A percentile compares a stretch with the other conserved stretches of the same genome.
Conservation (phyloP, 2,888 invertebrate genomes). For the Trissoscelio sp. region DNA sequence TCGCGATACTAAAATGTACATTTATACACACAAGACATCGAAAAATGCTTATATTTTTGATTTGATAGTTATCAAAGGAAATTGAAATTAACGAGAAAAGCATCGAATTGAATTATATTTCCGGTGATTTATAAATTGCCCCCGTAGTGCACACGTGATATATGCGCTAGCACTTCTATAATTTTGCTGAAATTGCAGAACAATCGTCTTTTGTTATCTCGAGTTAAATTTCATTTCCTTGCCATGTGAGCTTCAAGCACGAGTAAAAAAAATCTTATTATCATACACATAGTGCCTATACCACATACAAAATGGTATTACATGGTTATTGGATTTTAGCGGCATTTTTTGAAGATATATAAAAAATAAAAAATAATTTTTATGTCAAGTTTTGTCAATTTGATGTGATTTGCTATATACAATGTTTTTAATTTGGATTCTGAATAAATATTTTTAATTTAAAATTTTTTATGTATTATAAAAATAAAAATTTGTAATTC, state of each 20-base stretch:
- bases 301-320: slow-evolving; percentile 16
- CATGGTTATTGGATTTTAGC: slow-evolving; percentile 7
- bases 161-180: slow-evolving; percentile 46
- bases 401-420: too few relatives aligned
- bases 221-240: slow-evolving; percentile 66
- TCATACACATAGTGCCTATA: slow-evolving; percentile 28
- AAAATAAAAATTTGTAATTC: too few relatives aligned
- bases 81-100: slow-evolving; percentile 14
- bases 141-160: slow-evolving; percentile 30
- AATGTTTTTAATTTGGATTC: too few relatives aligned
- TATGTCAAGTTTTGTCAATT: too few relatives aligned
- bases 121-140: slow-evolving; percentile 55
- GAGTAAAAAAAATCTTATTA: slow-evolving; percentile 51
- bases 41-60: neutral
- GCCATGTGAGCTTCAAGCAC: slow-evolving; percentile 42
- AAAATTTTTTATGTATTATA: too few relatives aligned
- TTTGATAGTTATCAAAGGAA: neutral
- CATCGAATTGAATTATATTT: slow-evolving; percentile 42
- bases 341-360: neutral
- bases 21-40: too few relatives aligned
- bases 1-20: neutral
- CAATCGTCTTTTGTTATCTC: slow-evolving; percentile 65
- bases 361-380: too few relatives aligned
- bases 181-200: slow-evolving; percentile 67
- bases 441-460: too few relatives aligned